Base-by-base conservation (phyloP, 2,797 vertebrate species). In the Artibeus jamaicensis region DNA sequence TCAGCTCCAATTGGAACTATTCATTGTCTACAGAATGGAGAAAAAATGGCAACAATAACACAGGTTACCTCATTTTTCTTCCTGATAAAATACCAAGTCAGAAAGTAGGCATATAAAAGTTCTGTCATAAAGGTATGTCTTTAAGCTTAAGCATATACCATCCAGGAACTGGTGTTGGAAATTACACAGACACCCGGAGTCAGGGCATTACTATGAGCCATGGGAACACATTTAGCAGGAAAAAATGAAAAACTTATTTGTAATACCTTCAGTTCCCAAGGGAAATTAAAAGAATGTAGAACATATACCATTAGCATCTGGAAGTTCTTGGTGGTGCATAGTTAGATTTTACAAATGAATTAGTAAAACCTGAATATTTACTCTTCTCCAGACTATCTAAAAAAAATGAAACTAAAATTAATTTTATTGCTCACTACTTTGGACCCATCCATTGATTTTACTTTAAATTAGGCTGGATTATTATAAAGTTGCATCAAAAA, bases 241-340 rank as follows among this genome's bases (percentile, higher is more conserved):
- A 89, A 12, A 29, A 86, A 42, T 70, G 32, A 82, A 92, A 89
- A 70, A 53, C 8, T 15, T 39, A 82, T 32, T 76, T 96, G 42
- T 89, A 89, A 86, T 65, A 9, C 10, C 70, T 82, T 62, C 18
- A 55, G 57, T 86, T 92, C 34, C 68, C 57, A 50, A 48, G 18
- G 39, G 78, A 91, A 91, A 96, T 93, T 93, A 65, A 77, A 84
- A 77, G 32, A 78, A 88, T 21, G 4, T 18, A 88, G 34, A 76
- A 48, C 14, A 29, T 76, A 48, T 32, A 67, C 16, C 22, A 82
- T 59, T 67, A 71, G 24, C 44, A 65, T 24, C 32, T 94, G 59
- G 79, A 50, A 71, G 70, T 89, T 94, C 48, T 82, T 85, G 19
- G 21, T 82, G 26, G 14, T 89, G 4, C 16, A 12, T 4, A 76